These are phyloP conservation scores for Halocaridina rubra DNA, from an alignment of 2,888 invertebrate genomes.

Conservation along the genomic window DNA sequence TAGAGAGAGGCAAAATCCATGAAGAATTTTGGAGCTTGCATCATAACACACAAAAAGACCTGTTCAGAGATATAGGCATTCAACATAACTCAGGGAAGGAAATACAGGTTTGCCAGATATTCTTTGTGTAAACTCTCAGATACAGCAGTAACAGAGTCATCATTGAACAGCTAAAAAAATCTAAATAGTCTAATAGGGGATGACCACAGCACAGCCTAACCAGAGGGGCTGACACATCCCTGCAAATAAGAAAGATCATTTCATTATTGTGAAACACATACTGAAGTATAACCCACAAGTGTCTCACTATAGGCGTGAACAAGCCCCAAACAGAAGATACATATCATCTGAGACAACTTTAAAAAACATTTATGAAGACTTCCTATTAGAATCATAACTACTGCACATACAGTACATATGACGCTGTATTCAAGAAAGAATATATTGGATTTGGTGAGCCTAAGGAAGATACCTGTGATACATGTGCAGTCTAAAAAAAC, in stretches of 20 bases:
- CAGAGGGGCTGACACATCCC: slow-evolving; percentile 7
- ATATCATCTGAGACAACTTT: not conserved
- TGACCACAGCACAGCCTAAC: not conserved
- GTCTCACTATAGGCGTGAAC: not conserved
- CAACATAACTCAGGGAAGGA: slow-evolving; percentile 7
- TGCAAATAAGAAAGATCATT: not conserved
- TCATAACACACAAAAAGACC: slow-evolving; percentile 3
- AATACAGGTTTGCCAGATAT: slow-evolving; percentile 16
- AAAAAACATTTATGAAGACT: not conserved
- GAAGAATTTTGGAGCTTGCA: slow-evolving; percentile 9
- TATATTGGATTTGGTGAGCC: slow-evolving; percentile 18
- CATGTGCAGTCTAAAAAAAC: slow-evolving; percentile 9
- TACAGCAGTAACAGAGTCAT: slow-evolving; percentile 26
- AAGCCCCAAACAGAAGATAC: slow-evolving; percentile 27
- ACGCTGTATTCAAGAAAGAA: slow-evolving; percentile 13
- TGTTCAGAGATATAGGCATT: slow-evolving; percentile 12
- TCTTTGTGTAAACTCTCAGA: slow-evolving; percentile 12
- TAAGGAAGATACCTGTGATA: slow-evolving; percentile 12
- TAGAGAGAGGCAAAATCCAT: slow-evolving; percentile 29
- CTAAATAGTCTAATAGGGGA: slow-evolving; percentile 15
- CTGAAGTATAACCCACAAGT: not conserved
- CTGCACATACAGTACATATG: slow-evolving; percentile 1
- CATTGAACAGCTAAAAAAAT: slow-evolving; percentile 2
- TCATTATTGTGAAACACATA: not conserved
- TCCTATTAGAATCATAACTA: not conserved